phyloP scores from a whole-genome alignment of 92 coral and sea anemone genomes.

The Palythoa heliodiscus region DNA sequence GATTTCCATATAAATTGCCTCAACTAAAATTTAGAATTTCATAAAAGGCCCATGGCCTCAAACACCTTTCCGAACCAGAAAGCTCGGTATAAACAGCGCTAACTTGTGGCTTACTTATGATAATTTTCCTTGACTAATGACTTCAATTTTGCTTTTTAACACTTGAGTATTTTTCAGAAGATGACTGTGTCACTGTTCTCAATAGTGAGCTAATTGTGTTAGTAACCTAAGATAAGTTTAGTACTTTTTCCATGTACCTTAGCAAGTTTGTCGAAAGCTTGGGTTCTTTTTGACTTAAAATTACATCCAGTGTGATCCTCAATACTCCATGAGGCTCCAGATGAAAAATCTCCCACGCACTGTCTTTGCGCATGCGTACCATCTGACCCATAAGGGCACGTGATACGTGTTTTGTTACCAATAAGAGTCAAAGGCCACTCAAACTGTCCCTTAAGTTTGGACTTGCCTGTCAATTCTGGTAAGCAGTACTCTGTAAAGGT shows the following conservation, averaged over 20 bases:
- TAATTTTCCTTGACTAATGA: no score
- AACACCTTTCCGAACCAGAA: no score
- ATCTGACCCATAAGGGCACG: conserved; percentile 22
- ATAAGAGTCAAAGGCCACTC: conserved; percentile 11
- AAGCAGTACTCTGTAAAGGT: conserved; percentile 20
- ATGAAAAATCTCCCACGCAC: conserved; percentile 11
- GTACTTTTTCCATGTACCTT: conserved; percentile 6
- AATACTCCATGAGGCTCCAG: conserved; percentile 26
- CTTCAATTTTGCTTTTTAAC: no score
- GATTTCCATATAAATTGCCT: no score
- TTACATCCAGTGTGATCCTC: conserved; percentile 2
- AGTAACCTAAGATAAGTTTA: background rate
- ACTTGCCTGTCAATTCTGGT: conserved; percentile 33
- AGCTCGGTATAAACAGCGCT: no score
- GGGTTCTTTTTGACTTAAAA: conserved; percentile 36
- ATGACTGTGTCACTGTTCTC: no score
- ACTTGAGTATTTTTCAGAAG: no score
- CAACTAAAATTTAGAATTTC: no score
- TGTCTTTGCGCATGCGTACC: background rate
- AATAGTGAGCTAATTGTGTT: no score
- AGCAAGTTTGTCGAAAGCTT: background rate
- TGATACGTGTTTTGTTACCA: background rate
- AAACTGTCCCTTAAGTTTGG: conserved; percentile 18
- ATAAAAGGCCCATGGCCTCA: no score
- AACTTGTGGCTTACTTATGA: no score